Percentiles rank a stretch among this genome's conserved stretches.
Evolutionary conservation across 1,140 invertebrate species (phyloP).

Genomic region (Apis florea): DNA sequence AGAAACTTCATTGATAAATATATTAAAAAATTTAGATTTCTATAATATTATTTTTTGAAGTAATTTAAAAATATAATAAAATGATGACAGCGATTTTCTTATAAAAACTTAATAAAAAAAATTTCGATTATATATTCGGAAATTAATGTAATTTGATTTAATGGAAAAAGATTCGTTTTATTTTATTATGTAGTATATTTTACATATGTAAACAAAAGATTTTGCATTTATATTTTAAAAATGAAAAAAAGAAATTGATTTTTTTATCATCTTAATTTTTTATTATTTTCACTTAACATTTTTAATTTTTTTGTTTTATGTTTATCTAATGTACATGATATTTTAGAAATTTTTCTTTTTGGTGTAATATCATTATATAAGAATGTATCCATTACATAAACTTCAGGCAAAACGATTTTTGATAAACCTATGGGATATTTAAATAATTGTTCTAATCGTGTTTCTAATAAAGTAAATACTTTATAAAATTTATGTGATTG

Average conservation of each 20-base stretch:
- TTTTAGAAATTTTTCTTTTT: not conserved
- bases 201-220: not conserved
- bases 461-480: slow-evolving; percentile 66
- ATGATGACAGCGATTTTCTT: too few relatives aligned
- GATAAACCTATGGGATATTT: slow-evolving; percentile 71
- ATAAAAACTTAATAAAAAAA: not conserved
- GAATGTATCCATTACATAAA: slow-evolving; percentile 27
- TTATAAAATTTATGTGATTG: slow-evolving; percentile 31
- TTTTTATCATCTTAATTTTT: not conserved
- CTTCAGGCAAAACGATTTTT: slow-evolving; percentile 34
- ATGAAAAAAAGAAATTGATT: not conserved
- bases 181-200: not conserved
- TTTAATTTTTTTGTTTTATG: not conserved
- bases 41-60: not conserved
- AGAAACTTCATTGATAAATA: not conserved
- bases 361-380: not conserved
- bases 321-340: not conserved
- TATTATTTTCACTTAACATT: not conserved
- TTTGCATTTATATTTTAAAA: not conserved
- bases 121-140: not conserved
- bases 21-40: not conserved
- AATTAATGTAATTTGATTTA: not conserved
- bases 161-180: not conserved
- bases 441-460: slow-evolving; percentile 72
- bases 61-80: too few relatives aligned